Conservation (phyloP, 2,797 vertebrate genomes). For the Periparus ater region DNA sequence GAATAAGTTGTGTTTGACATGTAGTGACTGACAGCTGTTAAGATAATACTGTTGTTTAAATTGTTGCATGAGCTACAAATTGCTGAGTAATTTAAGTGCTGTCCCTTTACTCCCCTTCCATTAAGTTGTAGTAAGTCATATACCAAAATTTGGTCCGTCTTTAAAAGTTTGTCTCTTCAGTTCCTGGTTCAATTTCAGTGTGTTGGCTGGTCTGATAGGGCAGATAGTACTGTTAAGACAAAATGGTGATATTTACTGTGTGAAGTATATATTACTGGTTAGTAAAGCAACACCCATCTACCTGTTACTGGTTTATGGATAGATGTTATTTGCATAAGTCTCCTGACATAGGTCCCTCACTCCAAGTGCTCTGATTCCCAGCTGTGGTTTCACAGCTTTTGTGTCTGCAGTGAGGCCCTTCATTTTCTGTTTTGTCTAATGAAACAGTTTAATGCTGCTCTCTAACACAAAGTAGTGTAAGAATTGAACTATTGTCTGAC, state of each 20-base stretch:
- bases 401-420: neutral
- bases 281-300: neutral
- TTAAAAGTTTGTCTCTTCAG: neutral
- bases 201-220: neutral
- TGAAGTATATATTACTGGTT: neutral
- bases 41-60: neutral
- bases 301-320: neutral
- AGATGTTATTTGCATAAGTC: fast-evolving
- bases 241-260: neutral
- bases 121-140: fast-evolving
- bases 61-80: neutral
- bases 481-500: neutral
- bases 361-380: neutral
- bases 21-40: neutral
- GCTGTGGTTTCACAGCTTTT: neutral
- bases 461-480: neutral
- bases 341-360: neutral
- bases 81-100: neutral
- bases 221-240: neutral
- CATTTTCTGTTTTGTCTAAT: neutral
- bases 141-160: neutral
- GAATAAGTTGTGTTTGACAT: neutral
- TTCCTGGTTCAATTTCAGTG: neutral
- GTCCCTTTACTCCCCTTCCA: neutral
- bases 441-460: neutral